phyloP scores from a whole-genome alignment of 2,888 invertebrate genomes.

The Pollenia griseotomentosa region DNA sequence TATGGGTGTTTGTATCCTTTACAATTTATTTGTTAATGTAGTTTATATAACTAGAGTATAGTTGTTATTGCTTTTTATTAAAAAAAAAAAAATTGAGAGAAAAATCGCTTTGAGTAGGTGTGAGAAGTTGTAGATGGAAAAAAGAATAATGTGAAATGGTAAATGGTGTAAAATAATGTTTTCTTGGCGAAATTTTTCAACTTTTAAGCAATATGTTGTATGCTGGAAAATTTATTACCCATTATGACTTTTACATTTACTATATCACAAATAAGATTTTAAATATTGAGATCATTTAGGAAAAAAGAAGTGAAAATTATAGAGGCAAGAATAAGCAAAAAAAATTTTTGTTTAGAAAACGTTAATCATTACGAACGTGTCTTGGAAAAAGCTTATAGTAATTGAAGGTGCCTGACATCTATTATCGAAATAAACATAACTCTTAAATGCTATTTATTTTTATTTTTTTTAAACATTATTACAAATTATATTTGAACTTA shows the following conservation, averaged over 20 bases:
- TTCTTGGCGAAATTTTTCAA: conserved; percentile 64
- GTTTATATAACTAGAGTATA: conserved; percentile 41
- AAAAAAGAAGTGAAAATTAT: conserved; percentile 8
- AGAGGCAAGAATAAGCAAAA: not conserved
- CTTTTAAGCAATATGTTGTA: conserved; percentile 60
- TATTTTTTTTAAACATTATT: too few species aligned
- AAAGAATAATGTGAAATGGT: conserved; percentile 59
- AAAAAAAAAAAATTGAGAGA: conserved; percentile 1
- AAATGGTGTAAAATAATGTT: conserved; percentile 73
- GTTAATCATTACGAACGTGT: too few species aligned
- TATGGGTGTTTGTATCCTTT: conserved; percentile 34
- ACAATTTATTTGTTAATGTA: conserved; percentile 64
- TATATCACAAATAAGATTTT: conserved; percentile 18
- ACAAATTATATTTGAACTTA: too few species aligned
- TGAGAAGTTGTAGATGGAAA: conserved; percentile 50
- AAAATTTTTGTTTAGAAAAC: not conserved
- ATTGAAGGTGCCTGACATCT: too few species aligned
- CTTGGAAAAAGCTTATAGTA: too few species aligned
- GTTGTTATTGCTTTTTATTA: conserved; percentile 56
- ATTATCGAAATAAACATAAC: too few species aligned
- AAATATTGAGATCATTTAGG: conserved; percentile 57
- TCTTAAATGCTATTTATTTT: too few species aligned
- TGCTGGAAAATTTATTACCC: conserved; percentile 62
- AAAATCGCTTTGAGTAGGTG: conserved; percentile 46
- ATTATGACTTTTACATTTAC: conserved; percentile 68